phyloP scores from a whole-genome alignment of 2,113 vertebrate genomes.

The Clupea harengus region DNA sequence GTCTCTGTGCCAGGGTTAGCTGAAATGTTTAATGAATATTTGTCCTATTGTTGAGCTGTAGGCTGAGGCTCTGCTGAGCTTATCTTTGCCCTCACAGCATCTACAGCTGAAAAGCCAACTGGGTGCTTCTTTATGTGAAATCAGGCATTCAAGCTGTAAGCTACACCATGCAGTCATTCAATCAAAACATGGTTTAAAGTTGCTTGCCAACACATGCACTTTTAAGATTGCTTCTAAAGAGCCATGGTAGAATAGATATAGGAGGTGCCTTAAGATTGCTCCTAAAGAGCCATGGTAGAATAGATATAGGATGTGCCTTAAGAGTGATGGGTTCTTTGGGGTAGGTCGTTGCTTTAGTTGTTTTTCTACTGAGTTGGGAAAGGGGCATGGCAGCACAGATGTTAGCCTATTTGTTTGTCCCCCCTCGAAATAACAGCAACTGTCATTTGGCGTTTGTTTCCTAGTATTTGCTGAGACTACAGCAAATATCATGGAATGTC shows the following conservation, averaged over 20 bases:
- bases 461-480: background rate
- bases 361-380: background rate
- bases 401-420: background rate
- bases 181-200: background rate
- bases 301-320: background rate
- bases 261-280: background rate
- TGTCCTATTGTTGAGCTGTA: background rate
- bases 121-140: background rate
- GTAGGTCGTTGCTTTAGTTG: background rate
- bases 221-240: too few species aligned
- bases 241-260: background rate
- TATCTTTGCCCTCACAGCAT: background rate
- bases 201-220: background rate
- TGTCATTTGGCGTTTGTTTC: background rate
- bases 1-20: background rate
- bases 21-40: background rate
- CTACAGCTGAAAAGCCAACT: background rate
- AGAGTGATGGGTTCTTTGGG: background rate
- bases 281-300: background rate
- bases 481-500: background rate
- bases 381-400: background rate
- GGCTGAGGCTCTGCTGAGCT: background rate
- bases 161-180: background rate
- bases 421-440: background rate
- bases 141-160: background rate